Percentiles rank a stretch among this genome's conserved stretches.
phyloP scores from a whole-genome alignment of 1,140 invertebrate genomes.

The Periplaneta americana region DNA sequence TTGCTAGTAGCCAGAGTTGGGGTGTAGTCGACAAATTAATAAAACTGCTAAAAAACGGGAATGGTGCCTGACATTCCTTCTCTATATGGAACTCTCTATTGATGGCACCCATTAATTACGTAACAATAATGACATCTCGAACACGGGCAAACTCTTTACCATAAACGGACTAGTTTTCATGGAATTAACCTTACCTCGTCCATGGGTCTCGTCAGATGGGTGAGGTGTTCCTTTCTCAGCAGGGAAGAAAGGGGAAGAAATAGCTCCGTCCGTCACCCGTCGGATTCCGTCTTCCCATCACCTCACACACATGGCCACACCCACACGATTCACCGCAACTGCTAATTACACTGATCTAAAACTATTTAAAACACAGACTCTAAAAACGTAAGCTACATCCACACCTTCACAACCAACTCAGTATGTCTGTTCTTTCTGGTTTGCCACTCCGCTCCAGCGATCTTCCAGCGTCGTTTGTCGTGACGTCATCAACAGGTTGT shows the following conservation, averaged over 20 bases:
- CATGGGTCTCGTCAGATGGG: background rate
- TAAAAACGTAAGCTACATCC: background rate
- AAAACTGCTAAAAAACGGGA: too few species aligned
- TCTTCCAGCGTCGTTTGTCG: background rate
- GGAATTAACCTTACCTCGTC: background rate
- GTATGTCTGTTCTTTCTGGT: background rate
- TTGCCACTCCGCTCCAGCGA: background rate
- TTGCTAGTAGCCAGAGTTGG: too few species aligned
- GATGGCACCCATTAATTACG: background rate
- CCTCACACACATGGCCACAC: background rate
- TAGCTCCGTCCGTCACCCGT: background rate
- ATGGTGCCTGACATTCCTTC: too few species aligned
- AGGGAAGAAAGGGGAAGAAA: background rate
- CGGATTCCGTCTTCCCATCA: background rate
- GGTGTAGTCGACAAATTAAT: too few species aligned
- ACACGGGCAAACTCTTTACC: too few species aligned
- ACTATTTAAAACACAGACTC: background rate
- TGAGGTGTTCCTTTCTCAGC: background rate
- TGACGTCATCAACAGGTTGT: slow-evolving; percentile 16
- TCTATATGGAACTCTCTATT: background rate
- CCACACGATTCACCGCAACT: background rate
- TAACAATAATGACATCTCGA: background rate
- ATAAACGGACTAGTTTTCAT: background rate
- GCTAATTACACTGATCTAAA: background rate
- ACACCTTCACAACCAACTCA: background rate